These are phyloP conservation scores for Sphenodon punctatus DNA, from an alignment of 2,797 vertebrate species.

Conservation along the genomic window DNA sequence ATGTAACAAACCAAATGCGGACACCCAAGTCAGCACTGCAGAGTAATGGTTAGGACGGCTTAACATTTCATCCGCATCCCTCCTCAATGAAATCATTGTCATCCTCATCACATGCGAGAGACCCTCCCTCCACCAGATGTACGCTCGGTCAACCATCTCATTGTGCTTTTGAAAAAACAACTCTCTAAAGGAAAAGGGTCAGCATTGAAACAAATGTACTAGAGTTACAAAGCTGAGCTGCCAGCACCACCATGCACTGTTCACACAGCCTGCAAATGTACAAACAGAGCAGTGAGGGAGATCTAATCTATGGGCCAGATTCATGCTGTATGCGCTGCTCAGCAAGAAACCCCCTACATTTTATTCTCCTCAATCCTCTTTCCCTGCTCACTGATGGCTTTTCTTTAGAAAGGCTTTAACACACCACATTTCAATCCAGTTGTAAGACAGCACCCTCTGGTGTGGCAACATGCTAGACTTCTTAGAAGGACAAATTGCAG, in stretches of 20 bases:
- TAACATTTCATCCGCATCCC: not conserved
- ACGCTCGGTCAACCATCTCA: not conserved
- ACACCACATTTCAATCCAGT: not conserved
- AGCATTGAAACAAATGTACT: conserved; percentile 16
- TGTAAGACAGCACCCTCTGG: conserved; percentile 55
- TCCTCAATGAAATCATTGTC: not conserved
- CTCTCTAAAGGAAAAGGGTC: conserved; percentile 20
- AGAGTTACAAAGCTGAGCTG: conserved; percentile 11
- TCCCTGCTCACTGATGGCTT: not conserved
- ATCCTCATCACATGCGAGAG: not conserved
- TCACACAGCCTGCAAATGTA: conserved; percentile 13
- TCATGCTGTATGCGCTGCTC: not conserved
- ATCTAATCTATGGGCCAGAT: not conserved
- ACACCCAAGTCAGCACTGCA: not conserved
- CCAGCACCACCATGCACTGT: not conserved
- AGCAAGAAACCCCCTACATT: not conserved
- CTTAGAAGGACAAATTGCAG: not conserved
- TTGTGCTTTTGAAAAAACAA: not conserved
- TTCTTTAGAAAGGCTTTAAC: rapidly evolving
- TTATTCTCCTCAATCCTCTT: not conserved
- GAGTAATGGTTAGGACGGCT: not conserved
- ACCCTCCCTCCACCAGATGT: conserved; percentile 23
- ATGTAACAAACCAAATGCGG: not conserved
- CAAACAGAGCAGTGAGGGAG: not conserved
- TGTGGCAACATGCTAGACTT: not conserved